Conservation (phyloP, 2,888 invertebrate species). For the Ormyrus nitidulus region DNA sequence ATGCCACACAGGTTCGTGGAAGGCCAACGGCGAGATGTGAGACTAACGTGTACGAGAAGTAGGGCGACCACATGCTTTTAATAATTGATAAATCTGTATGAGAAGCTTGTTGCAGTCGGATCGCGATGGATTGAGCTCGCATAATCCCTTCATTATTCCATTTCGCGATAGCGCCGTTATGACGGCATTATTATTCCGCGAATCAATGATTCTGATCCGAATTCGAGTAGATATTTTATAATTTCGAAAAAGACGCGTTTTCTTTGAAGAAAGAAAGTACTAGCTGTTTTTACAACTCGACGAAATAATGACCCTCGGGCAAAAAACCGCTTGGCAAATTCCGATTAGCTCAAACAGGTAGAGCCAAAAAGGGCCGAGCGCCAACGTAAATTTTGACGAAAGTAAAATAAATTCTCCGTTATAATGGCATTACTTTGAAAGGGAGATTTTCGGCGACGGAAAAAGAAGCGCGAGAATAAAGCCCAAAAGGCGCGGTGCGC, state of each 20-base stretch:
- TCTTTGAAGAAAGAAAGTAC: no score
- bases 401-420: slow-evolving; percentile 39
- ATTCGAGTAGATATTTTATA: no score
- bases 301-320: no score
- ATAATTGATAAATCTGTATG: slow-evolving; percentile 73
- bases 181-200: slow-evolving; percentile 38
- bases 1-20: slow-evolving; percentile 64
- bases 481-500: slow-evolving; percentile 11
- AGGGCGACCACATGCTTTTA: slow-evolving; percentile 68
- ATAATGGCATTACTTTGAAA: slow-evolving; percentile 40
- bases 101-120: slow-evolving; percentile 62
- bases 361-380: background rate
- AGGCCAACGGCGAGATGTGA: slow-evolving; percentile 69
- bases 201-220: slow-evolving; percentile 30
- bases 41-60: slow-evolving; percentile 52
- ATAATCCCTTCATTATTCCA: slow-evolving; percentile 70
- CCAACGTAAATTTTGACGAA: slow-evolving; percentile 39
- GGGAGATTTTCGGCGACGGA: slow-evolving; percentile 3
- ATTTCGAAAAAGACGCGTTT: no score
- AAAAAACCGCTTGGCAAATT: no score
- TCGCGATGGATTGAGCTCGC: slow-evolving; percentile 58
- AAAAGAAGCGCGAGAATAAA: slow-evolving; percentile 4
- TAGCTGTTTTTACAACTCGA: no score
- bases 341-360: no score
- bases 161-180: slow-evolving; percentile 38